Base-by-base conservation (phyloP, 2,888 invertebrate genomes). In the Pristionchus mayeri region DNA sequence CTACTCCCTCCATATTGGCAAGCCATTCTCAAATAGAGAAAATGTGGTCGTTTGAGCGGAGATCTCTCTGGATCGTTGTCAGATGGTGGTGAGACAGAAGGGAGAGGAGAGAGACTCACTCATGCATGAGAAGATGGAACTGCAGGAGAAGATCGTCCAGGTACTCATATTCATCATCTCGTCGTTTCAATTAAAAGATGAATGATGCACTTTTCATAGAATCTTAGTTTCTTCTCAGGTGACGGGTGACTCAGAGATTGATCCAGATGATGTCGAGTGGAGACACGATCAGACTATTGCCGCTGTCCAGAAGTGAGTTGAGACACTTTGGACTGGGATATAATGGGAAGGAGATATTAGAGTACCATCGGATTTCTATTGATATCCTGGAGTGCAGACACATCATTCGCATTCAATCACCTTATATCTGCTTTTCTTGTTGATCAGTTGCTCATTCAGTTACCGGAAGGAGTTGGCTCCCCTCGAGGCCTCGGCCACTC, bases 401-500 rank as follows among this genome's bases (percentile, higher is more conserved):
- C 44, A 44, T 52, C 11, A 16, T 57, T 57, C 57, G 57, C 21
- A 11, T 24, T 57, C 27, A 4, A 57, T 24, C 21, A 57, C n/a
- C n/a, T n/a, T n/a, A n/a, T n/a, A n/a, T n/a, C n/a, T n/a, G n/a
- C n/a, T n/a, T n/a, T n/a, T n/a, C n/a, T n/a, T n/a, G n/a, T n/a
- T n/a, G n/a, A n/a, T n/a, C n/a, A n/a, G n/a, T n/a, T n/a, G n/a
- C n/a, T n/a, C n/a, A n/a, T 80, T 0, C 80, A 80, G 80, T 37
- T 57, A 86, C 24, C 82, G 90, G 16, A 87, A 88, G 37, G 87
- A 88, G 13, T 78, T 88, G 27, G 86, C 87, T 0, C 88, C 89
- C n/a, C 76, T 89, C 13, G 86, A 87, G 52, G 87, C 86, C 1
- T 60, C 54, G 7, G 80, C 60, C 37, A 40, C 86, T 52, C 86